These are phyloP conservation scores for Notospermus geniculatus DNA, from an alignment of 1,140 invertebrate species.

Conservation along the genomic window DNA sequence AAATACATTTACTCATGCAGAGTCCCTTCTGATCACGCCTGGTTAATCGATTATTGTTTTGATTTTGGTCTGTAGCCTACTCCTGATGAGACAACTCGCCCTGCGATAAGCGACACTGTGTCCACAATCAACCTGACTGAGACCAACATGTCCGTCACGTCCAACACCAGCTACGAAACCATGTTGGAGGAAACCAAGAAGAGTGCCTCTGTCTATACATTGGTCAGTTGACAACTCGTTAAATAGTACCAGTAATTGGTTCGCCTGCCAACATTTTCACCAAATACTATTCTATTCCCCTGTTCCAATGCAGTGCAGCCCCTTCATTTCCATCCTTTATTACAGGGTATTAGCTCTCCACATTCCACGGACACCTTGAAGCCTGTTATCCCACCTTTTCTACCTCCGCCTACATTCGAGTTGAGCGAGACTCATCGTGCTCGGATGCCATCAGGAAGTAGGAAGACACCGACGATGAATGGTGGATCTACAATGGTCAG, in stretches of 20 bases:
- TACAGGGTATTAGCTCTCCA: conserved; percentile 46
- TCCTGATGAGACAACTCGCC: too few species aligned
- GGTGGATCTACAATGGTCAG: conserved; percentile 27
- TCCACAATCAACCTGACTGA: neutral
- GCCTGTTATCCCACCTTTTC: conserved; percentile 52
- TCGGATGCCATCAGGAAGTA: conserved; percentile 22
- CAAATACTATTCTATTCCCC: too few species aligned
- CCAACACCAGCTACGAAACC: conserved; percentile 43
- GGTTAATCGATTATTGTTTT: too few species aligned
- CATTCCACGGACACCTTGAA: conserved; percentile 46
- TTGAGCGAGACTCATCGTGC: conserved; percentile 30
- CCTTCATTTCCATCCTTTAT: conserved; percentile 1
- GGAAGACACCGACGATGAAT: conserved; percentile 14
- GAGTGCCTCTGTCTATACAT: conserved; percentile 47
- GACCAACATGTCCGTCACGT: conserved; percentile 16
- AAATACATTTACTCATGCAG: too few species aligned
- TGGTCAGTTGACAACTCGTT: too few species aligned
- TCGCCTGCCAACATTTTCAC: too few species aligned
- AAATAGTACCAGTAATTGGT: too few species aligned
- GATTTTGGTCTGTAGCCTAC: too few species aligned
- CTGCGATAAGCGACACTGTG: neutral
- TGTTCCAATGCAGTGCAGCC: neutral
- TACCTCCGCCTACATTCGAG: conserved; percentile 47
- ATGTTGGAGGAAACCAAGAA: conserved; percentile 48
- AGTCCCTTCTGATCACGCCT: too few species aligned